These are phyloP conservation scores for Scartelaos histophorus DNA, from an alignment of 2,113 vertebrate species.

Conservation along the genomic window DNA sequence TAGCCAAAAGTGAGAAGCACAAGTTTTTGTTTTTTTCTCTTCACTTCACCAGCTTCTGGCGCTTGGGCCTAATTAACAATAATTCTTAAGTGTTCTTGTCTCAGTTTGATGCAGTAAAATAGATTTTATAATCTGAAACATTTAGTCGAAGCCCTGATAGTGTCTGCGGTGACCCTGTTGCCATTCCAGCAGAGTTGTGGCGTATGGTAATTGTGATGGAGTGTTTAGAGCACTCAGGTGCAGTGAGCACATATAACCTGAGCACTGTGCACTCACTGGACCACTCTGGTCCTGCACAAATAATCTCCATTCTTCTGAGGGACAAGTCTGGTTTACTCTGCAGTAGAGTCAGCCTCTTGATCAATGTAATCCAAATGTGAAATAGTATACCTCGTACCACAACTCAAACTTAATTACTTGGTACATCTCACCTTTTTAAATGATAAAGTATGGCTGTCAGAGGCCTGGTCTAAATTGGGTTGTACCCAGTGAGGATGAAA, in stretches of 20 bases:
- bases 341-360: constrained; percentile 19
- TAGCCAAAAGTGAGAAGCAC: too few species aligned
- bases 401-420: constrained; percentile 17
- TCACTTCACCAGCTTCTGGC: too few species aligned
- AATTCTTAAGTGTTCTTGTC: neutral
- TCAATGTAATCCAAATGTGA: constrained; percentile 13
- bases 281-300: constrained; percentile 10
- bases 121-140: neutral
- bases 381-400: constrained; percentile 26
- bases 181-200: constrained; percentile 49
- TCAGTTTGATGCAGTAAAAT: too few species aligned
- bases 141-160: constrained; percentile 10
- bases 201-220: constrained; percentile 52
- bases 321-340: constrained; percentile 1
- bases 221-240: constrained; percentile 30
- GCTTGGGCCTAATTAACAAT: too few species aligned
- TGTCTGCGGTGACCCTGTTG: constrained; percentile 42
- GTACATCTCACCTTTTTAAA: constrained; percentile 46
- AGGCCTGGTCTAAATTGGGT: constrained; percentile 8
- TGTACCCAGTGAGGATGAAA: constrained; percentile 23
- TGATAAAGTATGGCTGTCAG: constrained; percentile 5
- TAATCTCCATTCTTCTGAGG: constrained; percentile 19
- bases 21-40: too few species aligned
- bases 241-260: constrained; percentile 45
- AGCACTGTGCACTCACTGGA: constrained; percentile 41